phyloP scores from a whole-genome alignment of 2,113 vertebrate species.

The Sarotherodon lohbergeri region DNA sequence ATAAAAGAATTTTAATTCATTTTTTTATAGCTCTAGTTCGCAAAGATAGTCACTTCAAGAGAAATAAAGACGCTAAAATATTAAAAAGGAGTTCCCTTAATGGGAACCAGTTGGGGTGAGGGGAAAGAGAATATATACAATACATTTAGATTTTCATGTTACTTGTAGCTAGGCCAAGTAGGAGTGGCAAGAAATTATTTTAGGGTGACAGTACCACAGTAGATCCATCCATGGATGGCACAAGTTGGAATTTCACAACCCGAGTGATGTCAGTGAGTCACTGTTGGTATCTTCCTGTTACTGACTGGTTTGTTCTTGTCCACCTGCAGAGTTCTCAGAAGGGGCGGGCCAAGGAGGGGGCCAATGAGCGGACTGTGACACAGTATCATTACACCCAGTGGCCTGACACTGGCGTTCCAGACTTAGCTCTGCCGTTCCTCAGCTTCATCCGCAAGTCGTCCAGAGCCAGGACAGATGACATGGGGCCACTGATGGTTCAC shows the following conservation, averaged over 20 bases:
- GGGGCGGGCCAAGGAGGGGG: constrained; percentile 73
- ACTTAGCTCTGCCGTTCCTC: constrained; percentile 85
- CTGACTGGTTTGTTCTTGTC: neutral
- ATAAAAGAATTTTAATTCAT: neutral
- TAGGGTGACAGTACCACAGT: neutral
- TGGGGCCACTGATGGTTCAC: constrained; percentile 88
- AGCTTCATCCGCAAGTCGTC: constrained; percentile 88
- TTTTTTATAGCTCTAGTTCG: neutral
- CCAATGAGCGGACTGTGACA: constrained; percentile 77
- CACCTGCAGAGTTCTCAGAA: constrained; percentile 84
- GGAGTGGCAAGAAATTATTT: neutral
- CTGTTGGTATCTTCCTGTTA: neutral
- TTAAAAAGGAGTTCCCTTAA: neutral
- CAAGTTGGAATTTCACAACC: neutral
- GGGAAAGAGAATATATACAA: neutral
- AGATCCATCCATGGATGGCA: neutral
- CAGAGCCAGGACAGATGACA: constrained; percentile 67
- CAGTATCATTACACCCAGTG: constrained; percentile 98
- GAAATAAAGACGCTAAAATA: neutral
- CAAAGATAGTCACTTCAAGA: neutral
- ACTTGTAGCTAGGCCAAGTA: neutral
- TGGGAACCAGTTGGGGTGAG: neutral
- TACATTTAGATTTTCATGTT: neutral
- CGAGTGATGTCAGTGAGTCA: neutral
- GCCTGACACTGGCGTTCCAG: constrained; percentile 96